Conservation (phyloP, 2,888 invertebrate genomes). For the Boloria euphrosyne region DNA sequence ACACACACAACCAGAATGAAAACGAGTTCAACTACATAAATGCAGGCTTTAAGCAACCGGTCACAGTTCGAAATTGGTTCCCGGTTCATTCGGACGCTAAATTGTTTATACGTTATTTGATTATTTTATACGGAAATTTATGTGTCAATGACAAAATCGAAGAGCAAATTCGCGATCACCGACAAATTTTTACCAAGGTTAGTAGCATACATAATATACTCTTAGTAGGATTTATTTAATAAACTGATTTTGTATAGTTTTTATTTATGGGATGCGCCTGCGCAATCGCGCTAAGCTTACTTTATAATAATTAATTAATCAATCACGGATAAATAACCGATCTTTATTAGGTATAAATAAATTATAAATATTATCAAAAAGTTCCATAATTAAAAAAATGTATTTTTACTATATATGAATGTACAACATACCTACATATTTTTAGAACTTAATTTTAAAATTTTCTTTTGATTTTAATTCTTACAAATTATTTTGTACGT, state of each 20-base stretch:
- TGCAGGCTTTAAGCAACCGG: slow-evolving; percentile 47
- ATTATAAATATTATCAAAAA: too few relatives aligned
- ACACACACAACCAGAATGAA: slow-evolving; percentile 36
- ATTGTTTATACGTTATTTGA: slow-evolving; percentile 62
- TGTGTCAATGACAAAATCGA: slow-evolving; percentile 82
- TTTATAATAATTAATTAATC: neutral
- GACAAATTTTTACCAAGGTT: slow-evolving; percentile 81
- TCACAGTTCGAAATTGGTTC: slow-evolving; percentile 55
- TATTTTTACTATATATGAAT: too few relatives aligned
- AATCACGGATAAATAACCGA: too few relatives aligned
- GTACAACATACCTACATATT: too few relatives aligned
- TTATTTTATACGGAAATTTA: slow-evolving; percentile 58
- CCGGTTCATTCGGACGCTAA: slow-evolving; percentile 59
- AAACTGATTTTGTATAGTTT: too few relatives aligned
- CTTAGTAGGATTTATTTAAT: slow-evolving; percentile 39
- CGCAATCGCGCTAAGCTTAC: neutral
- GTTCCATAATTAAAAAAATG: too few relatives aligned
- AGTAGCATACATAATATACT: too few relatives aligned
- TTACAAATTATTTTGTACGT: too few relatives aligned
- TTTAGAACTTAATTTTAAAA: too few relatives aligned
- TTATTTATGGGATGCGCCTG: neutral
- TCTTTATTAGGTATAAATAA: too few relatives aligned
- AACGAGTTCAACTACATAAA: slow-evolving; percentile 50
- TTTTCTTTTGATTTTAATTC: too few relatives aligned
- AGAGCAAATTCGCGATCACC: slow-evolving; percentile 79